These are phyloP conservation scores for Campylomormyrus tamandua DNA, from an alignment of 2,113 vertebrate genomes.

Conservation along the genomic window DNA sequence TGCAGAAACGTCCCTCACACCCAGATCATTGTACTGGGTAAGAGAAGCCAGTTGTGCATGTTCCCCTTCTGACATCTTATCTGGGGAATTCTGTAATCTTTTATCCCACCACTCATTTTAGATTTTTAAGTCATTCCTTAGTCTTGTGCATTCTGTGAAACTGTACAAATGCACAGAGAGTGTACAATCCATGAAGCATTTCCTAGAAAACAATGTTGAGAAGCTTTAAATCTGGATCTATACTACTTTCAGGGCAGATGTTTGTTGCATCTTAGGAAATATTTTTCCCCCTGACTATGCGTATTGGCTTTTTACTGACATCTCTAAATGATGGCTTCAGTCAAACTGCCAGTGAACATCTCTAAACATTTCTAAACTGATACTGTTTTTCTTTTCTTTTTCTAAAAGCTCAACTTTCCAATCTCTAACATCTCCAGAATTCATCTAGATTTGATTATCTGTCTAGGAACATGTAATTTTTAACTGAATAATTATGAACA, in stretches of 20 bases:
- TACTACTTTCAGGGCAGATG: background rate
- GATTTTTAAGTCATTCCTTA: background rate
- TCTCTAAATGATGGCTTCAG: background rate
- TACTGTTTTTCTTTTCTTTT: background rate
- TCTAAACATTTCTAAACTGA: background rate
- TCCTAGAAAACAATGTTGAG: background rate
- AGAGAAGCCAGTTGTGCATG: background rate
- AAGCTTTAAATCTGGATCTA: background rate
- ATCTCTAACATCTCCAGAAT: background rate
- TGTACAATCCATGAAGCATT: background rate
- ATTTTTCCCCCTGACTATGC: background rate
- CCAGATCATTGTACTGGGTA: background rate
- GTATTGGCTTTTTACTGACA: background rate
- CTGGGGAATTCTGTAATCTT: background rate
- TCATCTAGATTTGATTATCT: background rate
- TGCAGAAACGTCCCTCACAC: background rate
- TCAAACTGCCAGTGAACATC: background rate
- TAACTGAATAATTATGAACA: slow-evolving; percentile 1
- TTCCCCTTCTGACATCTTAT: background rate
- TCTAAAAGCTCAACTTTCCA: background rate
- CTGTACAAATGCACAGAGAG: background rate
- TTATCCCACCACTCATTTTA: background rate
- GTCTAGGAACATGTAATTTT: background rate
- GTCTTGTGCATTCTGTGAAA: background rate
- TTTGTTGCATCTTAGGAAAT: background rate